Evolutionary conservation across 2,888 invertebrate species (phyloP), one percentile per base, ranked within the genome.

Genomic region (Ypsolopha sequella): DNA sequence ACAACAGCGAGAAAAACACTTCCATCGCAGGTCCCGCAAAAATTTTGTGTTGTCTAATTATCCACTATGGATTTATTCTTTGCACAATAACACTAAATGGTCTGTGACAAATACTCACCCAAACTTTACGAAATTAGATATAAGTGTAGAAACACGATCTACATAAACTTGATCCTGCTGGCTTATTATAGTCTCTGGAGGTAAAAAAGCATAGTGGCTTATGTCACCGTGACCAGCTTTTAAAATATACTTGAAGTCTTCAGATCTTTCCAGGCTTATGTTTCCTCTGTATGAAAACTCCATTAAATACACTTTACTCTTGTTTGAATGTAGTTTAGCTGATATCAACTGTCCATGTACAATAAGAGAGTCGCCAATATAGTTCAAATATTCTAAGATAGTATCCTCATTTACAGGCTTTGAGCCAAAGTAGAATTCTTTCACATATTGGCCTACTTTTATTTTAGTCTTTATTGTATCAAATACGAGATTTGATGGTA

Each of bases 271-370:
- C 2, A 24, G 24, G 4, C 65, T 66, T 53, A 68, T 49, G 6
- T 56, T 52, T 1, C 68, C 65, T 56, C 60, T 64, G 48, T 66
- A 63, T 2, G 62, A 63, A 52, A 68, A 70, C 48, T 70, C 66
- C 63, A 69, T 61, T 6, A 70, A 48, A 55, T 62, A 68, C 1
- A 67, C 65, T 4, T 45, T 41, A 49, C 61, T 63, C 1, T 53
- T 48, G 33, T 52, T 55, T 0, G 62, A 55, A 46, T 67, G 61
- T 7, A 48, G 48, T 24, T 61, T 50, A 9, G 51, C 65, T 1
- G 66, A 61, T 52, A 62, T 62, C 10, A 68, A 41, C 10, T 67
- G 48, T 1, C 60, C 56, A 6, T 63, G 56, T 44, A 66, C 14
- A 35, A 70, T 47, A 2, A 60, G 48, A 41, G 48, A 52, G 52